These are phyloP conservation scores for Pardalotus punctatus DNA, from an alignment of 2,113 vertebrate genomes.

Conservation along the genomic window DNA sequence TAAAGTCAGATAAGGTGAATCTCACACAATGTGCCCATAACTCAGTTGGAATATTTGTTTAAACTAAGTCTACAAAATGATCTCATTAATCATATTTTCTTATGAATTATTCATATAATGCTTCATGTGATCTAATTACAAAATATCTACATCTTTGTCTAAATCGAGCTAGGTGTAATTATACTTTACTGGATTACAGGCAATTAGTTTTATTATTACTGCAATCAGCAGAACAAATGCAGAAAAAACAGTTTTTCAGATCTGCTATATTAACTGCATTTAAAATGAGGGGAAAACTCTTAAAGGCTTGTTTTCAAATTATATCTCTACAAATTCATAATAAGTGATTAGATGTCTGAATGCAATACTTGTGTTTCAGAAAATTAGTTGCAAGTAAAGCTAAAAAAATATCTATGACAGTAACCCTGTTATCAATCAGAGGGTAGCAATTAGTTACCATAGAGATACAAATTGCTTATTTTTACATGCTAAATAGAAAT, in stretches of 20 bases:
- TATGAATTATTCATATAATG: slow-evolving; percentile 37
- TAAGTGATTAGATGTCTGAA: not conserved
- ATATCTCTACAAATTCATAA: not conserved
- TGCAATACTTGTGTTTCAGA: not conserved
- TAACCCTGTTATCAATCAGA: not conserved
- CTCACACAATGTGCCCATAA: not conserved
- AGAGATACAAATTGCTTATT: not conserved
- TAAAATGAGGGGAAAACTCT: not conserved
- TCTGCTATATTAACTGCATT: slow-evolving; percentile 11
- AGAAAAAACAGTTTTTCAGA: not conserved
- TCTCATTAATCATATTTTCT: not conserved
- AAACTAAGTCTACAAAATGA: not conserved
- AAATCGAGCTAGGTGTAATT: slow-evolving; percentile 39
- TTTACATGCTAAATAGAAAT: not conserved
- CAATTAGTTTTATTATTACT: slow-evolving; percentile 47
- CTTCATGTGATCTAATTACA: not conserved
- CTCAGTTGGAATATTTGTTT: not conserved
- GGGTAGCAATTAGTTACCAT: not conserved
- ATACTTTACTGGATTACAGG: slow-evolving; percentile 29
- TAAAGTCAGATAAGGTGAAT: not conserved
- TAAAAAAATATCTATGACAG: not conserved
- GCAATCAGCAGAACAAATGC: slow-evolving; percentile 35
- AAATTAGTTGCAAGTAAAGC: not conserved
- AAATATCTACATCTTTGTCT: slow-evolving; percentile 16
- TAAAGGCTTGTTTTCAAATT: not conserved